These are phyloP conservation scores for Cyprinus carpio DNA, from an alignment of 2,113 vertebrate species.

Conservation along the genomic window DNA sequence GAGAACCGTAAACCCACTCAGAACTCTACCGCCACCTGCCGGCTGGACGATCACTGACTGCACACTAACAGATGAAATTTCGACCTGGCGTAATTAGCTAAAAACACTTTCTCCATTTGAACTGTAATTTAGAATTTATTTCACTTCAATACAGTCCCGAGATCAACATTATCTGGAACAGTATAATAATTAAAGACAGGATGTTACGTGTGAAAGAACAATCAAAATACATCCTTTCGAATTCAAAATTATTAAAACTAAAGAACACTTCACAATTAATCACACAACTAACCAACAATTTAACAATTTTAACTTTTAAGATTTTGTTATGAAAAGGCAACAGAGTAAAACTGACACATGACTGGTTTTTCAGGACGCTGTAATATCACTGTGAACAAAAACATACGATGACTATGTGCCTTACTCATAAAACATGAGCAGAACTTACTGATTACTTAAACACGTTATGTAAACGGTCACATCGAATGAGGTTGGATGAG, in stretches of 20 bases:
- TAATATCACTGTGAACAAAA: background rate
- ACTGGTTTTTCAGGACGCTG: background rate
- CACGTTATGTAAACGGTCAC: background rate
- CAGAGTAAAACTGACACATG: background rate
- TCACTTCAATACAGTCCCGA: background rate
- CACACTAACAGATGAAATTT: background rate
- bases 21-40: background rate
- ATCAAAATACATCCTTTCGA: background rate
- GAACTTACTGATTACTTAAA: background rate
- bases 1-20: background rate
- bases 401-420: background rate
- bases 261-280: background rate
- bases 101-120: background rate
- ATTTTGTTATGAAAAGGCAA: conserved; percentile 9
- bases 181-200: background rate
- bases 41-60: background rate
- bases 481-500: background rate
- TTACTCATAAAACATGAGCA: background rate
- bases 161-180: background rate
- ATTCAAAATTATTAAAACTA: background rate
- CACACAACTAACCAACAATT: background rate
- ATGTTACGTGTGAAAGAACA: background rate
- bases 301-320: background rate
- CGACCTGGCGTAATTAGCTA: background rate
- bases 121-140: background rate